Base-by-base conservation (phyloP, 2,113 vertebrate species). In the Sceloporus tristichus region DNA sequence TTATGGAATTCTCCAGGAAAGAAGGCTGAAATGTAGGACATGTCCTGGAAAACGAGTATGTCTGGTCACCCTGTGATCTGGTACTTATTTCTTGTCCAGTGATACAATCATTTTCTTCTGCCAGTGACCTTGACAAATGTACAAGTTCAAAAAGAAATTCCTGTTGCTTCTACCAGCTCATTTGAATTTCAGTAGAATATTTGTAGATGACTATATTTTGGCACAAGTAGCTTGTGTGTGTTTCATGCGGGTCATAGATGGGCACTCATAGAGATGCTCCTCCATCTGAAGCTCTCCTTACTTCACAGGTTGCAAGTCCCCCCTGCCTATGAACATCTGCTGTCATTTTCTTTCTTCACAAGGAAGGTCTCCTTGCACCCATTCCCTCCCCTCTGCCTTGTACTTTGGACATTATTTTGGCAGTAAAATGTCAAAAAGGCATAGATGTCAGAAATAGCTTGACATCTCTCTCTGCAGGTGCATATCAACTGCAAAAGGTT, bases 381-480 rank as follows among this genome's bases (percentile, higher is more conserved):
- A 48, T 76, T 40, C 9, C 16, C 25, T 23, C 11, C 23, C 23
- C 23, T 10, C 16, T 54, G 48, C 6, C 53, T 27, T 71, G 27
- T 4, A 19, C 16, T 83, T 68, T 76, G 21, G 19, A 68, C 10
- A 53, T 40, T 82, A 38, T 54, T 88, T 68, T 54, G 80, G 29
- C 21, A 83, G 29, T 9, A 34, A 38, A 83, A 86, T 54, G 85
- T 86, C 62, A 88, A 66, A 66, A 76, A 66, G 6, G 10, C 19
- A 65, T 53, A 25, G 62, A 21, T 29, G 59, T 54, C 34, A 76
- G 25, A 66, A 88, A 66, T 29, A 59, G 59, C 38, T 83, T 77
- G 74, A 77, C n/a, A 13, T 68, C 59, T 76, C 40, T 83, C 74
- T 29, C 80, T 56, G 62, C 59, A 34, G 73, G 42, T 68, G 16